These are phyloP conservation scores for Dolichomitus sp. DNA, from an alignment of 2,888 invertebrate species.

Conservation along the genomic window DNA sequence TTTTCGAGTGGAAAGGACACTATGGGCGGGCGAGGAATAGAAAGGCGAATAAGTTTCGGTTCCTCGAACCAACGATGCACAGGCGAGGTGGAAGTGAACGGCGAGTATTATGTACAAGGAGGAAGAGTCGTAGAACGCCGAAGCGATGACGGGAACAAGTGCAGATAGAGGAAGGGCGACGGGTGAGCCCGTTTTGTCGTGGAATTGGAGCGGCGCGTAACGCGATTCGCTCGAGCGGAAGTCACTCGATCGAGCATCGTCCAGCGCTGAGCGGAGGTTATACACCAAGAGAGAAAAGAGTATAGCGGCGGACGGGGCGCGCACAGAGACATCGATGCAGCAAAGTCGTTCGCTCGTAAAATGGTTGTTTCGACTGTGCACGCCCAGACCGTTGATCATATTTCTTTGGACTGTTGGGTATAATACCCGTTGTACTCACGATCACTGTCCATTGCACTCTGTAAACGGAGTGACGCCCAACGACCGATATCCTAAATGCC, in stretches of 20 bases:
- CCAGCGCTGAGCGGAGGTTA: slow-evolving; percentile 13
- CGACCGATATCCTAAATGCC: slow-evolving; percentile 22
- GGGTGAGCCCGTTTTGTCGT: slow-evolving; percentile 40
- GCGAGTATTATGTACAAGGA: slow-evolving; percentile 8
- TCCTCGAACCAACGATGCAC: slow-evolving; percentile 1
- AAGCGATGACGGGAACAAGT: slow-evolving; percentile 3
- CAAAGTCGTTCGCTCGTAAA: slow-evolving; percentile 38
- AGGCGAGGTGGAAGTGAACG: background rate
- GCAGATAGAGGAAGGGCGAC: background rate
- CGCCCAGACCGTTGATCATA: slow-evolving; percentile 33
- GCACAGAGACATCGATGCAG: slow-evolving; percentile 22
- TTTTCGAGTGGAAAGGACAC: slow-evolving; percentile 13
- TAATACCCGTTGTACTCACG: background rate
- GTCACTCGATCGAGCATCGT: slow-evolving; percentile 45
- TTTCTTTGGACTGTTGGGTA: slow-evolving; percentile 32
- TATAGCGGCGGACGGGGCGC: background rate
- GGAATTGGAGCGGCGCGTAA: slow-evolving; percentile 44
- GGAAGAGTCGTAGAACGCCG: background rate
- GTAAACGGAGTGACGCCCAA: slow-evolving; percentile 25
- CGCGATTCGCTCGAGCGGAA: slow-evolving; percentile 48
- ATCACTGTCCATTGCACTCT: background rate
- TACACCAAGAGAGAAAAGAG: slow-evolving; percentile 24
- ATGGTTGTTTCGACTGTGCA: slow-evolving; percentile 31
- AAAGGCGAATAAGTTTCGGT: slow-evolving; percentile 52
- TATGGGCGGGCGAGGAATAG: slow-evolving; percentile 1